These are phyloP conservation scores for Salminus brasiliensis DNA, from an alignment of 2,113 vertebrate genomes.

Conservation along the genomic window DNA sequence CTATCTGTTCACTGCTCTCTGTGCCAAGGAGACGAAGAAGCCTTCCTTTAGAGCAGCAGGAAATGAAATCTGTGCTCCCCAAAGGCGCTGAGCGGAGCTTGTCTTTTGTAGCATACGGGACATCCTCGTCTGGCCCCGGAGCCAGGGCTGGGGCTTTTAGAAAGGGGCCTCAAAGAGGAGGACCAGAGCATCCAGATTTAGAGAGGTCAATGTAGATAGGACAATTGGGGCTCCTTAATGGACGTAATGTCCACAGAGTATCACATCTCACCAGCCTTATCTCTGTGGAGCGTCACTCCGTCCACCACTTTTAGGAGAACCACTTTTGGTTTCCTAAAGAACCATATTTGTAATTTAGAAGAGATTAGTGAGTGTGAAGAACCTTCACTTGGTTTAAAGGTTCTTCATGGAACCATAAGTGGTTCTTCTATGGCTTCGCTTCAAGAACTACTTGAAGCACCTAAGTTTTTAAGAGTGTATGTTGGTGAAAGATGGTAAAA, in stretches of 20 bases:
- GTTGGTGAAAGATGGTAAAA: too few species aligned
- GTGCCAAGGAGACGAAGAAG: background rate
- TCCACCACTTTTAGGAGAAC: background rate
- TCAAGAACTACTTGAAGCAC: too few species aligned
- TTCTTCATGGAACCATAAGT: too few species aligned
- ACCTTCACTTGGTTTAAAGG: too few species aligned
- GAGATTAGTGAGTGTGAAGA: too few species aligned
- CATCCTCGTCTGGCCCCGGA: background rate
- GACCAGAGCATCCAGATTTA: constrained; percentile 1
- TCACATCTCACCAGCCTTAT: constrained; percentile 34
- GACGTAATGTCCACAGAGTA: constrained; percentile 16
- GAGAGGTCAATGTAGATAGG: background rate
- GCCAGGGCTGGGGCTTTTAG: constrained; percentile 17
- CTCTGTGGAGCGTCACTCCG: background rate
- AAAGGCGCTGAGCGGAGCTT: background rate
- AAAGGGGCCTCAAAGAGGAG: background rate
- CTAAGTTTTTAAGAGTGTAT: too few species aligned
- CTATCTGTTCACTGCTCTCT: constrained; percentile 16
- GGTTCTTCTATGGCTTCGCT: too few species aligned
- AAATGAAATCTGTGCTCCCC: background rate
- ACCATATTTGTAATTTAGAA: too few species aligned
- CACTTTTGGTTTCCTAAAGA: too few species aligned
- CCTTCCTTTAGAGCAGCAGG: background rate
- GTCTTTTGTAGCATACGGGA: background rate
- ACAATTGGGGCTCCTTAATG: background rate